Evolutionary conservation across 1,140 invertebrate species (phyloP), one percentile per base, ranked within the genome.

Genomic region (Bursaphelenchus mucronatus): DNA sequence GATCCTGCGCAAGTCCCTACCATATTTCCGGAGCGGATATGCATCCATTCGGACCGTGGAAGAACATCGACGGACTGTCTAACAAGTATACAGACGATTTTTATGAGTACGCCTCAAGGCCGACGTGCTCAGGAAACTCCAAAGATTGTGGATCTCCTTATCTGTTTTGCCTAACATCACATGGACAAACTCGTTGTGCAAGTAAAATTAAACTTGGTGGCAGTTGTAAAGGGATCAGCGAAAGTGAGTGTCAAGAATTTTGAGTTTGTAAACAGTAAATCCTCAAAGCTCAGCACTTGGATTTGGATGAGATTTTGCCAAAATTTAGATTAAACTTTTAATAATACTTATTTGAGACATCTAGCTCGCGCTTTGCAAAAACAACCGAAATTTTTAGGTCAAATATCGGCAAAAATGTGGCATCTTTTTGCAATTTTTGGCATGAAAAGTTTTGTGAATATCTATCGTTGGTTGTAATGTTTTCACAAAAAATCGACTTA

Each of bases 31-130:
- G 62, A 15, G 74, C 75, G 1, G 46, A 58, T 44, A 77, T 76
- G 78, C 66, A 58, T 40, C 71, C 71, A 9, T 73, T 73, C 45
- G 51, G 74, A 49, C 76, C 76, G 9, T 73, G 76, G 72, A 44
- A 61, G n/a, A 76, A 76, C 53, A 73, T 76, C n/a, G 76, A 78
- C 61, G 76, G 74, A 10, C 57, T 78, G 46, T 74, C 51, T 19
- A 78, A 78, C 43, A 71, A 75, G 50, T 78, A 77, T 61, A 78
- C 76, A 8, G 76, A 78, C 51, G 75, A 81, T 43, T 15, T 78
- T 15, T 78, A 71, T 52, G 70, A 71, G 50, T 78, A 81, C 54
- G 76, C 72, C 13, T 76, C 78, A 53, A 41, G 76, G 45, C 76
- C 78, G 15, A 59, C 67, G n/a, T 78, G 76, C 68, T 47, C 53